phyloP scores from a whole-genome alignment of 2,113 vertebrate species.

The Scolopax mira region DNA sequence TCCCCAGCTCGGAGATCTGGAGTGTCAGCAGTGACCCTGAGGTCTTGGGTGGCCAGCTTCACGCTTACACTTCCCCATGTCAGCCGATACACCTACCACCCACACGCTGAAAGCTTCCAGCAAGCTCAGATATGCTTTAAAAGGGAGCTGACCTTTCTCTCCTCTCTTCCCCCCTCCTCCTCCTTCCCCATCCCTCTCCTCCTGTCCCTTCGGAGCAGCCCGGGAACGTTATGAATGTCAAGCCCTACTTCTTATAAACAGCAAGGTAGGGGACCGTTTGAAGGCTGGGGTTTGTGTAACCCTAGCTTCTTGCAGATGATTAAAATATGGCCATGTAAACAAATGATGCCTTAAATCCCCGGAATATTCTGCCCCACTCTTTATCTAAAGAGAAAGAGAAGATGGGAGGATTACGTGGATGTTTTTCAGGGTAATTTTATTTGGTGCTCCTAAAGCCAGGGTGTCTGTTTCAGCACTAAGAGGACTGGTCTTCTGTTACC shows the following conservation, averaged over 20 bases:
- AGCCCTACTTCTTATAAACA: conserved; percentile 59
- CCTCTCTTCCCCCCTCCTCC: conserved; percentile 26
- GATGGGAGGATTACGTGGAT: conserved; percentile 44
- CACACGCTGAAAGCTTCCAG: conserved; percentile 73
- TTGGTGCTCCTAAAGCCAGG: background rate
- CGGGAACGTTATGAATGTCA: background rate
- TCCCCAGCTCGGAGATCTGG: conserved; percentile 67
- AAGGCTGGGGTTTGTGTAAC: conserved; percentile 33
- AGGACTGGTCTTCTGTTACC: background rate
- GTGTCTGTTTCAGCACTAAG: conserved; percentile 25
- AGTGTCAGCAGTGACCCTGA: conserved; percentile 76
- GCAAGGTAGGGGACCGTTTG: conserved; percentile 50
- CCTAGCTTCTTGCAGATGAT: conserved; percentile 61
- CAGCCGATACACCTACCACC: conserved; percentile 79
- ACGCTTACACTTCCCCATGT: conserved; percentile 76
- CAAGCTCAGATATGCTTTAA: conserved; percentile 69
- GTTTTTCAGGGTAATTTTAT: conserved; percentile 52
- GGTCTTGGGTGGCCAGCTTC: conserved; percentile 82
- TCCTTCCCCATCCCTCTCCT: conserved; percentile 5
- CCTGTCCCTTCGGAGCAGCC: conserved; percentile 32
- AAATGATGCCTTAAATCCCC: conserved; percentile 45
- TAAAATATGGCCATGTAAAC: conserved; percentile 64
- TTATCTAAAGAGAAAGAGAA: conserved; percentile 57
- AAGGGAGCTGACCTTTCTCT: conserved; percentile 68
- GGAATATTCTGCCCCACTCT: conserved; percentile 12